Percentiles rank a stretch among this genome's conserved stretches.
These are phyloP conservation scores for Anser brachyrhynchus DNA, from an alignment of 2,113 vertebrate species.

Conservation along the genomic window DNA sequence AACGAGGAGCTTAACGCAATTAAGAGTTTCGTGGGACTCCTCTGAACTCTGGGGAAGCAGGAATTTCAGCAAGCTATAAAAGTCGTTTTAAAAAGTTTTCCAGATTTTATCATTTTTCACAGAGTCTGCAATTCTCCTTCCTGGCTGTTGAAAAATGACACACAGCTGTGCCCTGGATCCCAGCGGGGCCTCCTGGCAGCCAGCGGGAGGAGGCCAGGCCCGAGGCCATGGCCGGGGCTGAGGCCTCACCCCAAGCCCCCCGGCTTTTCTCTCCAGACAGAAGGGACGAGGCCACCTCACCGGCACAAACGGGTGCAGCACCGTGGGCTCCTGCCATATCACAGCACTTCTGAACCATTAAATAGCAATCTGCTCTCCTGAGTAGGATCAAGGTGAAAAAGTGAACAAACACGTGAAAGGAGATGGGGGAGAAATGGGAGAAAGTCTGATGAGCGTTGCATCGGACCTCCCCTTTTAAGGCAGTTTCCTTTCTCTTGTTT, in stretches of 20 bases:
- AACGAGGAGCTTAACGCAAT: background rate
- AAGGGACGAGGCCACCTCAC: background rate
- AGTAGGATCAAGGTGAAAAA: background rate
- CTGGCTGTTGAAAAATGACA: background rate
- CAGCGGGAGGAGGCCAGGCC: background rate
- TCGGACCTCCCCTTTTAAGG: background rate
- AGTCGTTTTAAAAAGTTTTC: constrained; percentile 34
- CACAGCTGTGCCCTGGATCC: constrained; percentile 37
- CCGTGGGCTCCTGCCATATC: accelerated
- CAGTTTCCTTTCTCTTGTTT: background rate
- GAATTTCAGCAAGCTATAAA: constrained; percentile 27
- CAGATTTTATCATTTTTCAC: constrained; percentile 57
- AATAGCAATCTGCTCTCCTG: background rate
- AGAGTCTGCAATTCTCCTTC: constrained; percentile 44
- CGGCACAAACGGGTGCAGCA: accelerated
- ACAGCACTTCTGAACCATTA: background rate
- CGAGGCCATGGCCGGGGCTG: background rate
- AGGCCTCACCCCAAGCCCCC: background rate
- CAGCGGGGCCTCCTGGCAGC: constrained; percentile 19
- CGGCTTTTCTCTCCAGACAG: background rate
- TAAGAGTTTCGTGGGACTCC: background rate
- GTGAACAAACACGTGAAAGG: background rate
- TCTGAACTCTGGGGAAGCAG: background rate
- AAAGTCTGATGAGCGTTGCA: background rate
- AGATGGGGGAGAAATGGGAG: background rate